Conservation (phyloP, 2,113 vertebrate species). For the Equus przewalskii region DNA sequence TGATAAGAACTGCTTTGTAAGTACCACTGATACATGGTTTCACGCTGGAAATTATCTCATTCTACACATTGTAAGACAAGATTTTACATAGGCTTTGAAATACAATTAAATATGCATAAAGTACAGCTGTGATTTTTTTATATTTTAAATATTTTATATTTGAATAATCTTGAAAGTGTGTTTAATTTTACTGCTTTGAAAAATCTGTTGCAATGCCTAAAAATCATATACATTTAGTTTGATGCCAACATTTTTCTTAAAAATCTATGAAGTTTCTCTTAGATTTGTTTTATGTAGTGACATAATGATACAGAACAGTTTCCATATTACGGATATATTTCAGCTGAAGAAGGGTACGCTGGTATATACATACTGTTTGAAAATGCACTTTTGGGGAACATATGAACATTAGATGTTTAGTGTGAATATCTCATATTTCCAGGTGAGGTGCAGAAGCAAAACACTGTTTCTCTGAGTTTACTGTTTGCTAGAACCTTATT, state of each 20-base stretch:
- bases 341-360: not conserved
- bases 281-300: not conserved
- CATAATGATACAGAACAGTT: not conserved
- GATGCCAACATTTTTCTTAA: not conserved
- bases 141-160: conserved; percentile 42
- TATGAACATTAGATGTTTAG: not conserved
- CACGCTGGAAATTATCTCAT: conserved; percentile 18
- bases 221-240: not conserved
- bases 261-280: not conserved
- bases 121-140: not conserved
- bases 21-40: conserved; percentile 74
- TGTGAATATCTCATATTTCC: not conserved
- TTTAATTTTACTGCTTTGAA: conserved; percentile 18
- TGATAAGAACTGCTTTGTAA: conserved; percentile 92
- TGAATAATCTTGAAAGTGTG: not conserved
- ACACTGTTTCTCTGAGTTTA: not conserved
- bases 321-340: not conserved
- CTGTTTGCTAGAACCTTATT: not conserved
- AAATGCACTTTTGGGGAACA: not conserved
- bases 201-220: not conserved
- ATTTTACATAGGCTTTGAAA: not conserved
- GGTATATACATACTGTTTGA: not conserved
- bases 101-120: not conserved
- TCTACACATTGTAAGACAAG: not conserved
- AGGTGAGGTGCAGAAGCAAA: not conserved